These are phyloP conservation scores for Meliscaeva auricollis DNA, from an alignment of 2,888 invertebrate genomes.

Conservation along the genomic window DNA sequence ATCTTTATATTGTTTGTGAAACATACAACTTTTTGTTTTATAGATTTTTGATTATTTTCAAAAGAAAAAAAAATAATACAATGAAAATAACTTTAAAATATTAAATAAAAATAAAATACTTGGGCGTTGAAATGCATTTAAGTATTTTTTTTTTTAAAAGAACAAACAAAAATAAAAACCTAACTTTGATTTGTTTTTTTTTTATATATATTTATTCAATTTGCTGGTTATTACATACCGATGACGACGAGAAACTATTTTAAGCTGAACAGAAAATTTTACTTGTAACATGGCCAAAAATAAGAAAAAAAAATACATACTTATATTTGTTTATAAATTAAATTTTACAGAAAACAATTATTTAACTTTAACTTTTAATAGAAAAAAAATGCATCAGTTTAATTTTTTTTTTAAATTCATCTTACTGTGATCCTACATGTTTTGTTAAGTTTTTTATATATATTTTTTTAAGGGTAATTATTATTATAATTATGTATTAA, in stretches of 20 bases:
- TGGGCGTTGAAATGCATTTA: conserved; percentile 72
- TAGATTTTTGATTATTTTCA: conserved; percentile 38
- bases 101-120: conserved; percentile 67
- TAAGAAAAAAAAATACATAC: conserved; percentile 42
- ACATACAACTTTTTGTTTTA: conserved; percentile 53
- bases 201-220: neutral
- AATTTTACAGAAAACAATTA: conserved; percentile 25
- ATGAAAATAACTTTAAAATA: conserved; percentile 61
- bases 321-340: conserved; percentile 32
- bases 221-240: conserved; percentile 25
- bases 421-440: conserved; percentile 30
- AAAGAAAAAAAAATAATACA: conserved; percentile 69
- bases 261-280: conserved; percentile 48
- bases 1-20: conserved; percentile 37
- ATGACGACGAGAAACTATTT: conserved; percentile 30
- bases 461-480: conserved; percentile 24
- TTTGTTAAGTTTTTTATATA: conserved; percentile 48
- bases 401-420: conserved; percentile 36
- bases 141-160: conserved; percentile 34
- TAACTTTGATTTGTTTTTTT: conserved; percentile 40
- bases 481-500: conserved; percentile 41
- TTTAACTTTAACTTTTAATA: conserved; percentile 14
- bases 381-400: conserved; percentile 49
- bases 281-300: conserved; percentile 68
- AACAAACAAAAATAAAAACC: conserved; percentile 50